phyloP scores from a whole-genome alignment of 2,113 vertebrate species.

The Engraulis encrasicolus region DNA sequence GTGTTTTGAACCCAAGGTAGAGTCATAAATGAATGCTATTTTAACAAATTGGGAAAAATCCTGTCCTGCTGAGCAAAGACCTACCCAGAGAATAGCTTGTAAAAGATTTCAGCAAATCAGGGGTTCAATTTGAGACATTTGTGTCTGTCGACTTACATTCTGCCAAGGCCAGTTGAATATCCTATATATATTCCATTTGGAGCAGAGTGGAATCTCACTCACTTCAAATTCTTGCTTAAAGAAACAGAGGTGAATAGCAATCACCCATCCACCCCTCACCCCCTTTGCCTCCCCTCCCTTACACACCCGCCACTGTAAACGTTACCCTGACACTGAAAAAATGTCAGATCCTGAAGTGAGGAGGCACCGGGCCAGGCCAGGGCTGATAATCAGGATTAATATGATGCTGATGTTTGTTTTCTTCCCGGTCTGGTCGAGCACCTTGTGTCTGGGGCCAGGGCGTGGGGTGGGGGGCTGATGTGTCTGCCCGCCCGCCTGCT shows the following conservation, averaged over 20 bases:
- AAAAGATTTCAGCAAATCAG: neutral
- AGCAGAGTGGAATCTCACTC: neutral
- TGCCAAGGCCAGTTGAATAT: neutral
- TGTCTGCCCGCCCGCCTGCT: constrained; percentile 57
- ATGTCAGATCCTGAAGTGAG: constrained; percentile 33
- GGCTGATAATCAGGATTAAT: constrained; percentile 51
- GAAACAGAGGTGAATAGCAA: constrained; percentile 51
- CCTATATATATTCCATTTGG: neutral
- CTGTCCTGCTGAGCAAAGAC: neutral
- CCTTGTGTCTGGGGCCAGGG: constrained; percentile 53
- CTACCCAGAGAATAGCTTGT: neutral
- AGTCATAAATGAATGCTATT: neutral
- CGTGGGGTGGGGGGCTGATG: constrained; percentile 66
- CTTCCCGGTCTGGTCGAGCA: constrained; percentile 56
- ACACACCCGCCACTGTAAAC: constrained; percentile 25
- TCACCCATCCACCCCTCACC: too few relatives aligned
- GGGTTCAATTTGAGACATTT: neutral
- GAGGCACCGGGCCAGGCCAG: constrained; percentile 26
- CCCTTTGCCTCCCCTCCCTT: constrained; percentile 34
- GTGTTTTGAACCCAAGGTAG: neutral
- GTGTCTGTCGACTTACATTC: neutral
- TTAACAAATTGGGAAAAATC: neutral
- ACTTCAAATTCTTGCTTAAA: constrained; percentile 28
- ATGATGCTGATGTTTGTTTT: constrained; percentile 53
- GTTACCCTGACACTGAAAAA: constrained; percentile 35